Percentiles rank a stretch among this genome's conserved stretches.
phyloP scores from a whole-genome alignment of 2,797 vertebrate species.

The Lacerta viridis region DNA sequence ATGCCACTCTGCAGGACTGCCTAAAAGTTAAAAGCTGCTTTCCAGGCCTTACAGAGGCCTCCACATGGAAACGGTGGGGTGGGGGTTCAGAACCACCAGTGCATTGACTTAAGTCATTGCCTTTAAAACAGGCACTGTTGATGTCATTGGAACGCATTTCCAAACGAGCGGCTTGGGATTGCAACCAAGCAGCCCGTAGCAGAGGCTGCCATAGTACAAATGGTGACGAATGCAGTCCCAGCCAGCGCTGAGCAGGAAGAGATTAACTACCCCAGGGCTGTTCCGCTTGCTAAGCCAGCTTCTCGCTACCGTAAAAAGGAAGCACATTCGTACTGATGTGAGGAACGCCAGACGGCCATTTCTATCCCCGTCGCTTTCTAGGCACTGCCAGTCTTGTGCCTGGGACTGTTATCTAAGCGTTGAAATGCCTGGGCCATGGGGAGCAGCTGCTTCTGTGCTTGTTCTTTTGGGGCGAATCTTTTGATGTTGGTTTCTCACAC shows the following conservation, averaged over 20 bases:
- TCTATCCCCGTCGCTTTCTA: neutral
- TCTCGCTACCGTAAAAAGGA: neutral
- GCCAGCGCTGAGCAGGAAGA: neutral
- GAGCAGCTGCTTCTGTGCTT: no score
- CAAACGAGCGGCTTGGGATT: neutral
- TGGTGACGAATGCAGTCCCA: neutral
- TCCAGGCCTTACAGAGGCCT: neutral
- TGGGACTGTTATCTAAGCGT: neutral
- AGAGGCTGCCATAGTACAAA: neutral
- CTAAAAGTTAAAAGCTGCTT: neutral
- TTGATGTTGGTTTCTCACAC: no score
- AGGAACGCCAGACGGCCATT: neutral
- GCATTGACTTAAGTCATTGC: neutral
- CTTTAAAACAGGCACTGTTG: neutral
- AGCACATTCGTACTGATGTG: neutral
- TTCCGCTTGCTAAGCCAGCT: neutral
- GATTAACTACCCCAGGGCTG: neutral
- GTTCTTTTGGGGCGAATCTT: no score
- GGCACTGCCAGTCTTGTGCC: neutral
- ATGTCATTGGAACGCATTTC: neutral
- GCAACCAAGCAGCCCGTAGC: neutral
- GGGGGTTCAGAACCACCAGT: neutral
- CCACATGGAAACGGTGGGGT: neutral
- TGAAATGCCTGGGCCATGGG: neutral
- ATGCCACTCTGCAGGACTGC: neutral